Base-by-base conservation (phyloP, 2,888 invertebrate species). In the Dasysyrphus albostriatus region DNA sequence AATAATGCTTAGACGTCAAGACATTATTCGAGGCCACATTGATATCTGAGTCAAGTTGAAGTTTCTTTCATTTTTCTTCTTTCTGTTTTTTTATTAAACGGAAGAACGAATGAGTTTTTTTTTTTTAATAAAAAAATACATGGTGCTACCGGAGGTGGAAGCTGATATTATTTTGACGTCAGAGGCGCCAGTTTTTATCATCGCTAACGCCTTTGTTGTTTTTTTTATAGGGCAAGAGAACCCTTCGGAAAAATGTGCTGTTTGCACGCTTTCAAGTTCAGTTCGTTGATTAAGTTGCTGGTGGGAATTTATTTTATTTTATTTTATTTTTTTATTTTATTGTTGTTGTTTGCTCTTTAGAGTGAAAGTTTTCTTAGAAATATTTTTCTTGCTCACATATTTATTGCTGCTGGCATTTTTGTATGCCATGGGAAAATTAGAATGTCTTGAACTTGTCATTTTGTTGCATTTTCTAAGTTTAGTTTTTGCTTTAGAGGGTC, bases 121-220 rank as follows among this genome's bases (percentile, higher is more conserved):
- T 58, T 61, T 10, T 42, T 39, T n/a, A 16, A n/a, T 19, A 54
- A 24, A 42, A 32, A 9, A 29, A 54, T 10, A 12, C 5, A 1
- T n/a, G 6, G 1, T 16, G 29, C 29, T 24, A 44, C 49, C 49
- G 65, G 67, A 58, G 58, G 39, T 59, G 59, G 42, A 51, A 49
- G 47, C 29, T 59, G 51, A 39, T 37, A 29, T 63, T 39, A 37
- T 59, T 59, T n/a, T 67, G 58, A 75, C 75, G 81, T 69, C 51
- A 75, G 16, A 61, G 81, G 81, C 81, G 81, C 81, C 81, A 75
- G 29, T 75, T 81, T 61, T 81, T 81, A 75, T 81, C 75, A 65
- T 51, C n/a, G 3, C 32, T 51, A 19, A 51, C 19, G 61, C 63
- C 49, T 24, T 59, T 37, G 61, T 29, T 56, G 56, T 56, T 5